Percentiles rank a stretch among this genome's conserved stretches.
Evolutionary conservation across 2,797 vertebrate species (phyloP).

Genomic region (Scolopax rusticola): DNA sequence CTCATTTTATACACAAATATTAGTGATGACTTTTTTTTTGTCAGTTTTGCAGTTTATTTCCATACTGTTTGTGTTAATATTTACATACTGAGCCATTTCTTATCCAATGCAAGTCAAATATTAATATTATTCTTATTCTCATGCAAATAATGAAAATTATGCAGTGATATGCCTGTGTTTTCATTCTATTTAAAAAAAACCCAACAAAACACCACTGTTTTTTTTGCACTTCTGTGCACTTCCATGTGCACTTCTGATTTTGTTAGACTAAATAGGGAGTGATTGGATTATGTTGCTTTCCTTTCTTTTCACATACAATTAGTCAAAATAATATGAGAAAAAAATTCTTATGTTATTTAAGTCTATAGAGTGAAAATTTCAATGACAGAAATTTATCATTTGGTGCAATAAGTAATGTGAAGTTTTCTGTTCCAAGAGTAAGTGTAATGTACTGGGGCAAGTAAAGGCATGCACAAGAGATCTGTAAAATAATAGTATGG

Average conservation of each 20-base stretch:
- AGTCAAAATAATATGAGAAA: not conserved
- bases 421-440: not conserved
- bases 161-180: not conserved
- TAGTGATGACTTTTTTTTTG: not conserved
- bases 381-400: not conserved
- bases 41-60: not conserved
- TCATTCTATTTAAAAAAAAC: not conserved
- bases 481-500: not conserved
- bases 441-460: not conserved
- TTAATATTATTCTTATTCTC: not conserved
- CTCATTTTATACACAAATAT: not conserved
- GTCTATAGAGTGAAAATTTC: not conserved
- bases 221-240: no score
- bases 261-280: not conserved
- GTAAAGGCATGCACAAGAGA: fast-evolving
- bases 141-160: not conserved
- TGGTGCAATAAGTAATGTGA: not conserved
- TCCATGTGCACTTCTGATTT: not conserved
- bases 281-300: not conserved
- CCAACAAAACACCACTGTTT: not conserved
- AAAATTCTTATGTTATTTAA: not conserved
- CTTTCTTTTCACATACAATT: not conserved
- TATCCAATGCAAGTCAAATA: not conserved
- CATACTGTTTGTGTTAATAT: not conserved
- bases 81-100: not conserved